These are phyloP conservation scores for Toxotes jaculatrix DNA, from an alignment of 2,113 vertebrate species.

Conservation along the genomic window DNA sequence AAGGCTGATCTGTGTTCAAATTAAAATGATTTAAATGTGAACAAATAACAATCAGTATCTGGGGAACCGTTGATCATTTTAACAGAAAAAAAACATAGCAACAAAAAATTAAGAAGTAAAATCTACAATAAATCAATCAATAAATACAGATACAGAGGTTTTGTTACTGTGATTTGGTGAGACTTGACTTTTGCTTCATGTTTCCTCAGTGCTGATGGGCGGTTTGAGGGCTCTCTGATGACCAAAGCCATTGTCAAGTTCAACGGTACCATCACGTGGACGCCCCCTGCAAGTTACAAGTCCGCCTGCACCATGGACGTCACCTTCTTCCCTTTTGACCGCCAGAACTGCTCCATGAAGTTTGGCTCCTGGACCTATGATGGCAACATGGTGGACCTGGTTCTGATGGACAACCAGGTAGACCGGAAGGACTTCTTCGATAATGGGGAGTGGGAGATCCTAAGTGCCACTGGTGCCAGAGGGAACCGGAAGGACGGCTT, in stretches of 20 bases:
- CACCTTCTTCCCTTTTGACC: constrained; percentile 97
- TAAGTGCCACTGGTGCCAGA: constrained; percentile 91
- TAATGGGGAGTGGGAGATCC: constrained; percentile 97
- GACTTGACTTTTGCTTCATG: constrained; percentile 3
- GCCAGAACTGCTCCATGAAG: constrained; percentile 98
- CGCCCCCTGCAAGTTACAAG: constrained; percentile 94
- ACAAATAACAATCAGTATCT: not conserved
- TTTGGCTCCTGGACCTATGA: constrained; percentile 99
- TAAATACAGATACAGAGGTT: not conserved
- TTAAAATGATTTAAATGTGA: not conserved
- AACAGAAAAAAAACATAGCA: not conserved
- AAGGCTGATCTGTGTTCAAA: constrained; percentile 52
- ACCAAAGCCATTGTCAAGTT: constrained; percentile 93
- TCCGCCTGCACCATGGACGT: constrained; percentile 98
- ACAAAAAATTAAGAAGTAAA: not conserved
- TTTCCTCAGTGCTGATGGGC: constrained; percentile 90
- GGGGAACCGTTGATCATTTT: not conserved
- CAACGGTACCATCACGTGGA: constrained; percentile 92
- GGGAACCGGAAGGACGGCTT: constrained; percentile 89
- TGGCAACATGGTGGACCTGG: constrained; percentile 93
- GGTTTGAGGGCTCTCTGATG: constrained; percentile 97
- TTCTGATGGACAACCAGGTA: constrained; percentile 91
- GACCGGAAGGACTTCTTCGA: constrained; percentile 98
- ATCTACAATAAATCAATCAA: not conserved
- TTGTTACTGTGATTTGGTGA: not conserved